phyloP scores from a whole-genome alignment of 2,888 invertebrate species.

The Xestia sexstrigata region DNA sequence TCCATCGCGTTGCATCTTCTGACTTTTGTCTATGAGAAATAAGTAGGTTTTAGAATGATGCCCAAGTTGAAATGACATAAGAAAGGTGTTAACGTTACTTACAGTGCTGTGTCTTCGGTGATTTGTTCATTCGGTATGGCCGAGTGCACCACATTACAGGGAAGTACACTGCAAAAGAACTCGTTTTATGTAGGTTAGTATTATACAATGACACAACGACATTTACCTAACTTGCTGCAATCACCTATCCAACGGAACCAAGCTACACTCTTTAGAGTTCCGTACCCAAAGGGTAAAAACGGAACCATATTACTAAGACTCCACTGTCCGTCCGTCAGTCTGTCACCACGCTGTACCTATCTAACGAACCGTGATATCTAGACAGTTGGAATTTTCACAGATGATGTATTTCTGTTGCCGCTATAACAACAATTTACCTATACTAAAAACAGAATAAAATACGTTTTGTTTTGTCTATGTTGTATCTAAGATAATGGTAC shows the following conservation, averaged over 20 bases:
- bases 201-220: not conserved
- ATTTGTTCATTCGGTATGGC: slow-evolving; percentile 78
- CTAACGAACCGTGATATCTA: too few species aligned
- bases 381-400: too few species aligned
- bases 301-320: too few species aligned
- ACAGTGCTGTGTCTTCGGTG: slow-evolving; percentile 82
- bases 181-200: not conserved
- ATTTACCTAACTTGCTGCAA: not conserved
- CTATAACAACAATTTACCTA: too few species aligned
- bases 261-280: too few species aligned
- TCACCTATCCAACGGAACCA: not conserved
- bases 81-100: slow-evolving; percentile 68
- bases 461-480: too few species aligned
- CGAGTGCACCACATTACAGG: slow-evolving; percentile 91
- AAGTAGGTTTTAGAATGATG: not conserved
- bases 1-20: slow-evolving; percentile 92
- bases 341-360: too few species aligned
- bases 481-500: too few species aligned
- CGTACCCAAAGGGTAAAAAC: too few species aligned
- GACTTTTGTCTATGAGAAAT: slow-evolving; percentile 75
- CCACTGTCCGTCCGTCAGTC: too few species aligned
- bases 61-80: not conserved
- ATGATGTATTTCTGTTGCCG: too few species aligned
- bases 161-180: slow-evolving; percentile 87
- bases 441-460: too few species aligned